Base-by-base conservation (phyloP, 2,797 vertebrate genomes). In the Trachurus trachurus region DNA sequence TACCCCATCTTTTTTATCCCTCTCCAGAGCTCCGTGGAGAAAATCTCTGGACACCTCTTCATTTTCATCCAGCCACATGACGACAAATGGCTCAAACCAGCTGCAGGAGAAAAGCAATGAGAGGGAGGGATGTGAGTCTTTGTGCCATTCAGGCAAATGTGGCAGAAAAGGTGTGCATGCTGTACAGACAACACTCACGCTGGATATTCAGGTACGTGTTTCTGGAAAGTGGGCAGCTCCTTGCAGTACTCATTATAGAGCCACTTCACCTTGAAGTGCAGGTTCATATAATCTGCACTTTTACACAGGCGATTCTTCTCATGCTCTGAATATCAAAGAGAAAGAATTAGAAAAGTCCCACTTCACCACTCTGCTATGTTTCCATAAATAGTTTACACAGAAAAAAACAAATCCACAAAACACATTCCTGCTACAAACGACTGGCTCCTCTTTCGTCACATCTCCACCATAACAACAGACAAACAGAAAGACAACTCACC, bases 181-280 rank as follows among this genome's bases (percentile, higher is more conserved):
- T 15, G 11, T 54, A 17, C 10, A 50, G 64, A 34, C 65, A 66
- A 69, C 34, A 90, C 94, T 93, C 67, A 95, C 95, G 94, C 92
- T 40, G 93, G 93, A 87, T 99, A 99, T 83, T 99, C 98, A 0
- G 98, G 98, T 59, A 99, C 98, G 0, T 96, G 95, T 82, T 93
- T 97, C 93, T 97, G 96, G 93, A 98, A 99, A 83, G 96, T 94
- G 44, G 95, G 84, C 84, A 99, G 96, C 63, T 99, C 98, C 0
- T 97, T 96, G 93, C 97, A 97, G 2, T 99, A 99, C 82, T 99
- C 98, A 0, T 99, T 99, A 87, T 98, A 99, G 0, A 99, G 93
- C 98, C 98, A 99, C 93, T 99, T 99, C 84, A 99, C 98, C 90
- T 99, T 99, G 93, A 99, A 99, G 95, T 99, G 98, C 82, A 99